Conservation (phyloP, 2,797 vertebrate species). For the Takifugu ocellatus region DNA sequence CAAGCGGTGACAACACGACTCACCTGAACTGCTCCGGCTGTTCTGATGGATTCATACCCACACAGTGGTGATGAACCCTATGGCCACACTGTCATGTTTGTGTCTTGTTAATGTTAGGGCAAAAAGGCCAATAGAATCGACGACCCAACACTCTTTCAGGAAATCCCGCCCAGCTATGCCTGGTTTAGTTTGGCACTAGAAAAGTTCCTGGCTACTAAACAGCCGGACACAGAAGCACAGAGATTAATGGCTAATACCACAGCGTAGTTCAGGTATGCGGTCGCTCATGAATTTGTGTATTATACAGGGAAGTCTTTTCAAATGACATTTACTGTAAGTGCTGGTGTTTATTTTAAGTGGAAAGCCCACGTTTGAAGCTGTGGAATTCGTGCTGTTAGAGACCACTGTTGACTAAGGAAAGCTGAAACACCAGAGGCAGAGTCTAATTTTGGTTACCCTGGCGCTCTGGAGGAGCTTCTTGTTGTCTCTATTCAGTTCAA, state of each 20-base stretch:
- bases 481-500: slow-evolving; percentile 87
- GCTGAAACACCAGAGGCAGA: not conserved
- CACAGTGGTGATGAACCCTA: not conserved
- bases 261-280: slow-evolving; percentile 26
- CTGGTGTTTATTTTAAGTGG: slow-evolving; percentile 8
- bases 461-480: slow-evolving; percentile 91
- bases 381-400: slow-evolving; percentile 5
- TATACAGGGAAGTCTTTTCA: slow-evolving; percentile 18
- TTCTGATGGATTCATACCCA: not conserved
- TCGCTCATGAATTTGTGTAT: slow-evolving; percentile 36
- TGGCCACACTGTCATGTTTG: slow-evolving; percentile 35
- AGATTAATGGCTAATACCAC: slow-evolving; percentile 41
- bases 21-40: slow-evolving; percentile 42
- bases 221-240: slow-evolving; percentile 33
- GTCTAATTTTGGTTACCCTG: slow-evolving; percentile 67
- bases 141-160: slow-evolving; percentile 49
- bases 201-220: slow-evolving; percentile 41
- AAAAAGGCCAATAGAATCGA: slow-evolving; percentile 48
- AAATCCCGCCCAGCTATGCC: slow-evolving; percentile 39
- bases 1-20: slow-evolving; percentile 37
- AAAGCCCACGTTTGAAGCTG: slow-evolving; percentile 9
- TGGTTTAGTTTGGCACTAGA: slow-evolving; percentile 50
- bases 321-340: slow-evolving; percentile 9
- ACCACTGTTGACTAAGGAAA: slow-evolving; percentile 5
- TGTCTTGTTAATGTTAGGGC: slow-evolving; percentile 17